Percentiles rank a stretch among this genome's conserved stretches.
Conservation (phyloP, 2,113 vertebrate species). For the Anhinga rufa region DNA sequence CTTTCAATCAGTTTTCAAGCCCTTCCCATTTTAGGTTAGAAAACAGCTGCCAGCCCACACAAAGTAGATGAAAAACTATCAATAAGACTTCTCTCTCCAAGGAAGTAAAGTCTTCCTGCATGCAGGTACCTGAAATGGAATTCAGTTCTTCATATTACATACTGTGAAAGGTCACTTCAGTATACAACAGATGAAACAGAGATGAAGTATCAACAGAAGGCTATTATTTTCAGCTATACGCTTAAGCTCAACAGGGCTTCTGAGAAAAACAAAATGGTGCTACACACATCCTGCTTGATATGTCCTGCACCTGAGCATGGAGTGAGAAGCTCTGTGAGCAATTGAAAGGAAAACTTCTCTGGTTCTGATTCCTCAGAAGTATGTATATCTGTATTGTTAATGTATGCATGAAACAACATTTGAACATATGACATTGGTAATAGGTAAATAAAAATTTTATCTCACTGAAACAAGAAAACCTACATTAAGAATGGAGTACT, state of each 20-base stretch:
- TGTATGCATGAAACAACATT: background rate
- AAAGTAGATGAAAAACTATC: background rate
- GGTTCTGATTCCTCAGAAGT: background rate
- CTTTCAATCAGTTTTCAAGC: background rate
- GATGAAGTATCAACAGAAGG: background rate
- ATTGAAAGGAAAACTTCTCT: background rate
- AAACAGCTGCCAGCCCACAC: background rate
- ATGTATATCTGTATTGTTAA: background rate
- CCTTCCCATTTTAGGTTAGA: background rate
- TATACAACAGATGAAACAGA: background rate
- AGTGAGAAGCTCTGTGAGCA: background rate
- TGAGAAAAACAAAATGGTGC: background rate
- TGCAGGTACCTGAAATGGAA: background rate
- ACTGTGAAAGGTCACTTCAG: background rate
- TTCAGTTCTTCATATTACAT: background rate
- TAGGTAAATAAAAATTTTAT: background rate
- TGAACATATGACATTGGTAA: background rate
- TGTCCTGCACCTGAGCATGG: background rate
- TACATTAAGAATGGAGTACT: background rate
- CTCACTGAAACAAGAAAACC: background rate
- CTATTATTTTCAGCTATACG: background rate
- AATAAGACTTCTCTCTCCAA: background rate
- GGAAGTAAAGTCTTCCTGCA: background rate
- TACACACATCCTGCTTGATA: background rate
- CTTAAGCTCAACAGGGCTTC: background rate